Conservation (phyloP, 2,113 vertebrate species). For the Platysteira castanea region DNA sequence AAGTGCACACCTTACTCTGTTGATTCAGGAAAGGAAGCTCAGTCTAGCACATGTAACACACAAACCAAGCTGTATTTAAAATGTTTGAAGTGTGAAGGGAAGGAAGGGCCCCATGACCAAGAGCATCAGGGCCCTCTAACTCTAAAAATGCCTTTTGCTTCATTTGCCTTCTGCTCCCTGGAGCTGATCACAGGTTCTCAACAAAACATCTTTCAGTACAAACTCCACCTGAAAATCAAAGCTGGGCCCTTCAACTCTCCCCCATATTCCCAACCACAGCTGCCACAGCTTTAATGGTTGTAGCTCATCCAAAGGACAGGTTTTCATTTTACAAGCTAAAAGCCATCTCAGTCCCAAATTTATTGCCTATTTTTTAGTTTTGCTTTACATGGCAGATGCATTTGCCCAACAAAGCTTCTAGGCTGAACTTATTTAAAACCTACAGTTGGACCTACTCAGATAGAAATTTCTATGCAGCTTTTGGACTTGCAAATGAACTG, state of each 20-base stretch:
- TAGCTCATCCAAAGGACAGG: rapidly evolving
- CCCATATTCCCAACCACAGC: not conserved
- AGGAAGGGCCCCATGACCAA: not conserved
- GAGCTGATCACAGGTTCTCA: not conserved
- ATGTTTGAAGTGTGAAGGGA: not conserved
- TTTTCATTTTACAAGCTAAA: not conserved
- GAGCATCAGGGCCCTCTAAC: not conserved
- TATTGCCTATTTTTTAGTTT: not conserved
- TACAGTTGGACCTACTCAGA: not conserved
- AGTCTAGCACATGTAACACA: not conserved
- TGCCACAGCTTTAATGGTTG: not conserved
- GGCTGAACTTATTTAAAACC: not conserved
- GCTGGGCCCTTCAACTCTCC: not conserved
- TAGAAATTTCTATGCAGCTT: not conserved
- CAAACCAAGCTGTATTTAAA: not conserved
- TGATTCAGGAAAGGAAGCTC: not conserved
- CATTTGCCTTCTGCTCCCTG: not conserved
- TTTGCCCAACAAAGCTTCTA: not conserved
- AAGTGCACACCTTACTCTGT: not conserved
- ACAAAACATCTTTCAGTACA: rapidly evolving
- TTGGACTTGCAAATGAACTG: not conserved
- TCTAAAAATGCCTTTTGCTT: not conserved
- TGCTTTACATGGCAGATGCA: not conserved
- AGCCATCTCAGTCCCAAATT: not conserved
- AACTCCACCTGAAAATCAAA: not conserved